Base-by-base conservation (phyloP, 2,797 vertebrate species). In the Bradypodion ventrale region DNA sequence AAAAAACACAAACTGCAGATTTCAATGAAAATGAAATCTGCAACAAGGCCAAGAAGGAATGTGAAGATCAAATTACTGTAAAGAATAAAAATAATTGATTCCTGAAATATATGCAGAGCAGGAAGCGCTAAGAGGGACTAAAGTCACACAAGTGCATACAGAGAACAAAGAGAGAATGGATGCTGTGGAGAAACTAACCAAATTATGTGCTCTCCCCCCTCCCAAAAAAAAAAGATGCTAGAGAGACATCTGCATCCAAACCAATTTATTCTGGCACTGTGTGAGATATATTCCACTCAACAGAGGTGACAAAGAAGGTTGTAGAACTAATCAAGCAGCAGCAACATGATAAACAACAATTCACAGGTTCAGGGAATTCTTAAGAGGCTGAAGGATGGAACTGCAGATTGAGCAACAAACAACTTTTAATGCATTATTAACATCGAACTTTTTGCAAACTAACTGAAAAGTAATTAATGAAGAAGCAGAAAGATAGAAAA, bases 11-110 rank as follows among this genome's bases (percentile, higher is more conserved):
- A 27, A 77, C n/a, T 13, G 60, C n/a, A n/a, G n/a, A n/a, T n/a
- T n/a, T n/a, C 56, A 84, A 78, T 49, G 42, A 63, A 78, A 78
- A 73, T 73, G 68, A 84, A 27, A 87, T 87, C 92, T 88, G 74
- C 83, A 46, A 82, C 69, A 63, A 87, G 83, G 81, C 89, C 88
- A 88, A 85, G 56, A 88, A 75, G 42, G 91, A 90, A 86, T 27
- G 7, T 83, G 78, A 85, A 86, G 78, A 59, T 83, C 63, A 66
- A 89, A 69, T 80, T 75, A 68, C 46, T 79, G 3, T 79, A 77
- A 85, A 75, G 23, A 46, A 0, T 16, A 82, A 82, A 91, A 87
- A 78, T n/a, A 32, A 87, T 37, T 37, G 75, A 62, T 84, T 63
- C 60, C n/a, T 85, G 0, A 42, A 69, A 56, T 69, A 29, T 69